Conservation (phyloP, 2,113 vertebrate genomes). For the Sprattus sprattus region DNA sequence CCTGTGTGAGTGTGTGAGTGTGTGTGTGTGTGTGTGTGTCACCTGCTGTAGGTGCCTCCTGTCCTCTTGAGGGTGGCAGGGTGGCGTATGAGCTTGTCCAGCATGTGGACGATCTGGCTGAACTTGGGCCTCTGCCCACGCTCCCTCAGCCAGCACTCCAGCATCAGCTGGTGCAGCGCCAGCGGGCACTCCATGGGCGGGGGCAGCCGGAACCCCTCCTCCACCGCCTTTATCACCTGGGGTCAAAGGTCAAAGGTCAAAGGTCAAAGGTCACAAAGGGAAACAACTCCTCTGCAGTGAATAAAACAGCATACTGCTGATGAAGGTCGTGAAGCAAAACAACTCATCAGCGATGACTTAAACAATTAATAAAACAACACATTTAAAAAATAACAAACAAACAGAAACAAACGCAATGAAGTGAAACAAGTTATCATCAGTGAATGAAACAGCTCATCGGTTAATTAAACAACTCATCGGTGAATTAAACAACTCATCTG, state of each 20-base stretch:
- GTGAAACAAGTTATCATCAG: no score
- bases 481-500: no score
- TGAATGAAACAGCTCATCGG: no score
- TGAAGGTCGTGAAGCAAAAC: no score
- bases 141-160: constrained; percentile 98
- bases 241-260: constrained; percentile 39
- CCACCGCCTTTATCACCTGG: constrained; percentile 97
- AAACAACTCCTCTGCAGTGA: no score
- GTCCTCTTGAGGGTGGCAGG: constrained; percentile 96
- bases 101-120: constrained; percentile 98
- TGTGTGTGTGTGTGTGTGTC: constrained; percentile 31
- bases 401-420: no score
- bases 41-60: constrained; percentile 85
- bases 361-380: no score
- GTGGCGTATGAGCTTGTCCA: constrained; percentile 98
- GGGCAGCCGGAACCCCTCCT: constrained; percentile 94
- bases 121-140: constrained; percentile 93
- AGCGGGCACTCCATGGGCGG: constrained; percentile 98
- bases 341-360: no score
- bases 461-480: no score
- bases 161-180: constrained; percentile 94
- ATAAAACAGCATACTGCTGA: no score
- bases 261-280: not conserved
- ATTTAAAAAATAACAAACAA: no score
- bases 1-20: not conserved